These are phyloP conservation scores for Hafferia zeledoni DNA, from an alignment of 2,797 vertebrate species.

Conservation along the genomic window DNA sequence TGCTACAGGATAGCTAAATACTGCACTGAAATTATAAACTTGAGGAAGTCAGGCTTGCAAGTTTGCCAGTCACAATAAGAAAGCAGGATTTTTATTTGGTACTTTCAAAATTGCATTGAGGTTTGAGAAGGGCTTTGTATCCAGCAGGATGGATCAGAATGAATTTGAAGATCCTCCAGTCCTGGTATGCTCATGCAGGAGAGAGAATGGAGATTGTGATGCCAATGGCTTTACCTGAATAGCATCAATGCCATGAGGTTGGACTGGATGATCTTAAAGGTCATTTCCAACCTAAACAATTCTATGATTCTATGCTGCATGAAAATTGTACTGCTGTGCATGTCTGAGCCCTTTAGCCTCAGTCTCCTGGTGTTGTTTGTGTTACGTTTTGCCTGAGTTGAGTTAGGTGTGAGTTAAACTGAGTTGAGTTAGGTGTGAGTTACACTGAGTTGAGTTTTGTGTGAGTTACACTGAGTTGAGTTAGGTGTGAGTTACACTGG, in stretches of 20 bases:
- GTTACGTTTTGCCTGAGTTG: neutral
- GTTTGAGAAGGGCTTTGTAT: neutral
- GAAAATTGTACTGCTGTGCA: neutral
- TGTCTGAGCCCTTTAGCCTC: neutral
- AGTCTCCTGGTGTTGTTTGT: neutral
- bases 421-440: too few relatives aligned
- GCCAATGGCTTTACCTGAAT: accelerated
- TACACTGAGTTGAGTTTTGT: too few relatives aligned
- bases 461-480: neutral
- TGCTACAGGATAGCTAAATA: neutral
- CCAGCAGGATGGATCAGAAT: accelerated
- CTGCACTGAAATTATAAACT: neutral
- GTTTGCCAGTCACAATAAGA: neutral
- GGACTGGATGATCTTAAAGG: neutral
- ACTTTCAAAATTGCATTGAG: accelerated
- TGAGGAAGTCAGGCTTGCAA: accelerated
- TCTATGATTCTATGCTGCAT: accelerated
- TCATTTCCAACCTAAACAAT: neutral
- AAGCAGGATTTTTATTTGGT: neutral
- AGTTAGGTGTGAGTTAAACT: accelerated
- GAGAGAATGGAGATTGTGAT: accelerated
- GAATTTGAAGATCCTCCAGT: neutral
- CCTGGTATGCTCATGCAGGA: neutral
- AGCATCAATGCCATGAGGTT: accelerated
- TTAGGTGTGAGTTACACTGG: neutral